phyloP scores from a whole-genome alignment of 2,888 invertebrate genomes.

The Scaptomyza flava region DNA sequence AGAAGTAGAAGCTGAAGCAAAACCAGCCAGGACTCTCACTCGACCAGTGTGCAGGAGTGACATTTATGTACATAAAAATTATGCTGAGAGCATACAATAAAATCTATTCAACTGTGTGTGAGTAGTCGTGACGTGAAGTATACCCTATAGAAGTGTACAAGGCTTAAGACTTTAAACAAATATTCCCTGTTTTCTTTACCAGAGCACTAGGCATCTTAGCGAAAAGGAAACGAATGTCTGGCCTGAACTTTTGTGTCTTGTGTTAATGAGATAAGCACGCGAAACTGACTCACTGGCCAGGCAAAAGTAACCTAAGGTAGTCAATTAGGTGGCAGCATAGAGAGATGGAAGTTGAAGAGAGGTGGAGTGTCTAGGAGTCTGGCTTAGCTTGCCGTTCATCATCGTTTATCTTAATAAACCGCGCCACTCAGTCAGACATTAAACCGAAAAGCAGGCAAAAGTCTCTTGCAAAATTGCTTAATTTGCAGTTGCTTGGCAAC shows the following conservation, averaged over 20 bases:
- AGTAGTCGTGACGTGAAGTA: background rate
- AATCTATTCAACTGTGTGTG: slow-evolving; percentile 1
- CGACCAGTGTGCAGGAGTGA: slow-evolving; percentile 17
- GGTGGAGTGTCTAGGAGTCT: slow-evolving; percentile 12
- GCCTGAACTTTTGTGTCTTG: slow-evolving; percentile 61
- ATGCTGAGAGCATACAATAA: slow-evolving; percentile 23
- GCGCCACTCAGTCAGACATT: slow-evolving; percentile 74
- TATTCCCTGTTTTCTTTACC: background rate
- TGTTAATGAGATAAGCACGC: slow-evolving; percentile 76
- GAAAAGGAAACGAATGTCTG: slow-evolving; percentile 25
- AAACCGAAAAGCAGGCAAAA: slow-evolving; percentile 74
- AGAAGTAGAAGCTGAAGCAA: slow-evolving; percentile 12
- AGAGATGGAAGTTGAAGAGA: background rate
- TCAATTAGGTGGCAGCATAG: slow-evolving; percentile 58
- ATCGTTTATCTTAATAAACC: slow-evolving; percentile 81
- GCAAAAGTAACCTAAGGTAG: slow-evolving; percentile 38
- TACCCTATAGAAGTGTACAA: background rate
- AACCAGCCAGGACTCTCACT: slow-evolving; percentile 37
- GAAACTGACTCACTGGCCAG: slow-evolving; percentile 21
- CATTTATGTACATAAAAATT: slow-evolving; percentile 50
- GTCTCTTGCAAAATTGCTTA: slow-evolving; percentile 73
- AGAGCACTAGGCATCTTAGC: background rate
- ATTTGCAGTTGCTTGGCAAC: slow-evolving; percentile 70
- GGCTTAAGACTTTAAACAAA: background rate
- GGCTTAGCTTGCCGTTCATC: slow-evolving; percentile 68